These are phyloP conservation scores for Cyanistes caeruleus DNA, from an alignment of 2,113 vertebrate species.

Conservation along the genomic window DNA sequence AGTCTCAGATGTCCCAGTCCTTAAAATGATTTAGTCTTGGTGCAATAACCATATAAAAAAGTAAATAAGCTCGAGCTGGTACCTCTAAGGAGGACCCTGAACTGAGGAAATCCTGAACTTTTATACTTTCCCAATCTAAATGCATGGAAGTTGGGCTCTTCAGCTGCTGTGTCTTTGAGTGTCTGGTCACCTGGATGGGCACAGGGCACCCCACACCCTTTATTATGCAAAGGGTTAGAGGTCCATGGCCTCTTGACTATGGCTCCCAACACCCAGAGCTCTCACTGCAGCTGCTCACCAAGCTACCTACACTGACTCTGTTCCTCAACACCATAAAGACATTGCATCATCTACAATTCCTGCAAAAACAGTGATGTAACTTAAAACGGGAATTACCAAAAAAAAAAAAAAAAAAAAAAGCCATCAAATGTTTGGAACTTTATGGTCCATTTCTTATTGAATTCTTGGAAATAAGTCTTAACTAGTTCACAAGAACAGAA, in stretches of 20 bases:
- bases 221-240: accelerated
- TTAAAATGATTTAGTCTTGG: background rate
- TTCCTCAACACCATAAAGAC: background rate
- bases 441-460: background rate
- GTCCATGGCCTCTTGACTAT: background rate
- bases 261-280: background rate
- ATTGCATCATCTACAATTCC: background rate
- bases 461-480: background rate
- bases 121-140: background rate
- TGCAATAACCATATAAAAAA: background rate
- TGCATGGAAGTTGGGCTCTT: background rate
- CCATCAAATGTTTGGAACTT: background rate
- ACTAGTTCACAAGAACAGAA: background rate
- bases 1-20: background rate
- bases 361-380: background rate
- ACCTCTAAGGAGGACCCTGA: background rate
- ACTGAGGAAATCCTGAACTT: background rate
- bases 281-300: background rate
- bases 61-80: background rate
- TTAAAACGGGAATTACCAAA: background rate
- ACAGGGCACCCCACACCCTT: background rate
- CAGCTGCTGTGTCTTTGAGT: accelerated
- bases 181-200: background rate
- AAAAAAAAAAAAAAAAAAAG: background rate
- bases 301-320: background rate